Evolutionary conservation across 2,888 invertebrate species (phyloP).

Genomic region (Cosmorhoe ocellata): DNA sequence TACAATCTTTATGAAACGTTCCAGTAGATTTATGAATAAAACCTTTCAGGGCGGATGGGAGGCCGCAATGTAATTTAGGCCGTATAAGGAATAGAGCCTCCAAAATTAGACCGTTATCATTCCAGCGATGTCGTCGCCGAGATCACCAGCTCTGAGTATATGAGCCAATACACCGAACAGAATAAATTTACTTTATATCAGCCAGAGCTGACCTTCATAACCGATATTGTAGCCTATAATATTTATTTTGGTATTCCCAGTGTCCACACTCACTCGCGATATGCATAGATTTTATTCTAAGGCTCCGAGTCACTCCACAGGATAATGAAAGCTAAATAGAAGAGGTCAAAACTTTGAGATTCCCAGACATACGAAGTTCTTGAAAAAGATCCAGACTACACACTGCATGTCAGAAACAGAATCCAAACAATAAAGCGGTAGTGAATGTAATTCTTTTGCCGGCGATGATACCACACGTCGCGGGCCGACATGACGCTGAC

Average conservation of each 20-base stretch:
- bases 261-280: slow-evolving; percentile 46
- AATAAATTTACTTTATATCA: slow-evolving; percentile 80
- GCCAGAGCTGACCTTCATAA: slow-evolving; percentile 78
- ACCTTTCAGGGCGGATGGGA: slow-evolving; percentile 77
- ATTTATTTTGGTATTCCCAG: slow-evolving; percentile 59
- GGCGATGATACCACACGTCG: slow-evolving; percentile 51
- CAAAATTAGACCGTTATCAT: slow-evolving; percentile 81
- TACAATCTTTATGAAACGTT: slow-evolving; percentile 77
- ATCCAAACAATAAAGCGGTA: slow-evolving; percentile 28
- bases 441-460: slow-evolving; percentile 43
- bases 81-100: slow-evolving; percentile 66
- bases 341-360: slow-evolving; percentile 12
- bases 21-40: slow-evolving; percentile 80
- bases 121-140: slow-evolving; percentile 72
- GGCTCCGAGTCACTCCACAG: slow-evolving; percentile 40
- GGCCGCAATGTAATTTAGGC: slow-evolving; percentile 76
- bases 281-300: slow-evolving; percentile 53
- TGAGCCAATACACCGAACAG: slow-evolving; percentile 79
- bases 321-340: slow-evolving; percentile 57
- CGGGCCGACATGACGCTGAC: slow-evolving; percentile 38
- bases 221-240: slow-evolving; percentile 74
- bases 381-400: not conserved
- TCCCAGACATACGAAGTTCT: too few relatives aligned
- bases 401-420: slow-evolving; percentile 25
- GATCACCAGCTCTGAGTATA: slow-evolving; percentile 72